Conservation (phyloP, 2,797 vertebrate genomes). For the Melanotaenia nigrans region DNA sequence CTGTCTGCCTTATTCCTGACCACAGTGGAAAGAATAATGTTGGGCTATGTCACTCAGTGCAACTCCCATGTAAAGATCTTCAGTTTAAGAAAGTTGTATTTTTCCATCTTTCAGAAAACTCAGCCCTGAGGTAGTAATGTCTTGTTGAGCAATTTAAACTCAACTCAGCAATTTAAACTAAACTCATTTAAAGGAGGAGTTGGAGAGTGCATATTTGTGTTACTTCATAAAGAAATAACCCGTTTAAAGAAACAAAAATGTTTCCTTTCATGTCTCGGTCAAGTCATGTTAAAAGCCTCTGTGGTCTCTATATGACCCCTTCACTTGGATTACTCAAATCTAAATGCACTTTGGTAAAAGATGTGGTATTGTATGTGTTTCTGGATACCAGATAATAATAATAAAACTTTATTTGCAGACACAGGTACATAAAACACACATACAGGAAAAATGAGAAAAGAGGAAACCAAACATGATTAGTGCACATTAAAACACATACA, state of each 20-base stretch:
- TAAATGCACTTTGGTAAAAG: too few relatives aligned
- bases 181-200: not conserved
- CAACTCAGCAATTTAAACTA: too few relatives aligned
- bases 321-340: too few relatives aligned
- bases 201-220: not conserved
- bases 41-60: not conserved
- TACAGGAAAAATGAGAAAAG: too few relatives aligned
- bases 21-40: constrained; percentile 11
- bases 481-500: too few relatives aligned
- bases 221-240: constrained; percentile 2
- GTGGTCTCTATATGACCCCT: not conserved
- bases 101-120: not conserved
- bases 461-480: too few relatives aligned
- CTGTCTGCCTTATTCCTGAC: constrained; percentile 25
- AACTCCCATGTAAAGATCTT: not conserved
- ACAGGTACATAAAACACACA: too few relatives aligned
- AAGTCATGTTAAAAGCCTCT: not conserved
- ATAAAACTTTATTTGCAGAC: too few relatives aligned
- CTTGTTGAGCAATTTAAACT: constrained; percentile 8
- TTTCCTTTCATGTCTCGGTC: not conserved
- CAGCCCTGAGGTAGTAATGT: not conserved
- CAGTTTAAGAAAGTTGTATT: constrained; percentile 20
- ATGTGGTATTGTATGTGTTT: too few relatives aligned
- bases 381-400: too few relatives aligned
- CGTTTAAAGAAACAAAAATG: not conserved